phyloP scores from a whole-genome alignment of 2,888 invertebrate genomes.

The Dasypogon diadema region DNA sequence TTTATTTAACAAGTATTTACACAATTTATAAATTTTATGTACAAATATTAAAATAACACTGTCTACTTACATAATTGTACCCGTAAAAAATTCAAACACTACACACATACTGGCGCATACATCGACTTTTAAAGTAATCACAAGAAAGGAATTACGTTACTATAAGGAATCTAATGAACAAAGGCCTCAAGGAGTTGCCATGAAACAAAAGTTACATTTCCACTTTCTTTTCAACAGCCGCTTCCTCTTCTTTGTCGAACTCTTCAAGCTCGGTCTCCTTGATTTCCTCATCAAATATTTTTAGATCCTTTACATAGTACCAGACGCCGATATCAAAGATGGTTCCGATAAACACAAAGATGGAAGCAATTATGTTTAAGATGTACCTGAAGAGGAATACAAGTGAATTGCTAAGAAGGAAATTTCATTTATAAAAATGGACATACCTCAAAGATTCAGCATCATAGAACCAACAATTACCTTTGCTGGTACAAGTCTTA shows the following conservation, averaged over 20 bases:
- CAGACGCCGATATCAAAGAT: constrained; percentile 77
- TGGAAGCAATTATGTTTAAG: constrained; percentile 76
- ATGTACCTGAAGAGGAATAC: constrained; percentile 70
- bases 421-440: not conserved
- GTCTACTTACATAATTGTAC: not conserved
- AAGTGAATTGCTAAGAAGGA: not conserved
- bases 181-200: not conserved
- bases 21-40: too few species aligned
- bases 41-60: too few species aligned
- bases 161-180: constrained; percentile 18
- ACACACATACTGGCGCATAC: not conserved
- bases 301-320: constrained; percentile 77
- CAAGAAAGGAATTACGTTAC: not conserved
- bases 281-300: constrained; percentile 76
- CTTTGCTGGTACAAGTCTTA: constrained; percentile 75
- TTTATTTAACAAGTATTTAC: too few species aligned
- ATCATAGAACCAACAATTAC: constrained; percentile 82
- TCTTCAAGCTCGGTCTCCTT: constrained; percentile 65
- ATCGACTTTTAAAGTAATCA: constrained; percentile 15
- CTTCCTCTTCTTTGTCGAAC: constrained; percentile 66
- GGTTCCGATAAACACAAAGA: constrained; percentile 75
- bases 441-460: constrained; percentile 71
- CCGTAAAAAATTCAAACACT: not conserved
- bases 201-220: constrained; percentile 61
- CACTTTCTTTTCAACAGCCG: constrained; percentile 64